phyloP scores from a whole-genome alignment of 2,888 invertebrate species.

The Ophion ventricosus region DNA sequence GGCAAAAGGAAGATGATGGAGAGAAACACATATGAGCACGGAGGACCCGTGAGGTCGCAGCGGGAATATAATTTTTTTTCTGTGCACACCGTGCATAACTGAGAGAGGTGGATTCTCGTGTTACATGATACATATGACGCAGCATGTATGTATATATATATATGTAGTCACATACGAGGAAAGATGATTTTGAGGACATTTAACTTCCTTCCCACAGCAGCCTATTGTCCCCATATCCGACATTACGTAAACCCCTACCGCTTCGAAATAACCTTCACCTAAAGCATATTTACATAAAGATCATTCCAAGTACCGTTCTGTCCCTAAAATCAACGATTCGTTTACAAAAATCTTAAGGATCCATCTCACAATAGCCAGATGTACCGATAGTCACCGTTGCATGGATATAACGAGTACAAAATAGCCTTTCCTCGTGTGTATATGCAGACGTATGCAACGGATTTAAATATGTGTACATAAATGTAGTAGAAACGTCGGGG shows the following conservation, averaged over 20 bases:
- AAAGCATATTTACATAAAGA: not conserved
- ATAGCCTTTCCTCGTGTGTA: constrained; percentile 2
- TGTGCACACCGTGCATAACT: constrained; percentile 29
- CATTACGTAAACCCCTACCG: not conserved
- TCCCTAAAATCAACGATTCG: not conserved
- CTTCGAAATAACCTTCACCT: not conserved
- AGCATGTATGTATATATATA: constrained; percentile 28
- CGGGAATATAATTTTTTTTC: constrained; percentile 60
- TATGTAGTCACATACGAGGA: not conserved
- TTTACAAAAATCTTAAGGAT: not conserved
- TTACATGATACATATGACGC: constrained; percentile 62
- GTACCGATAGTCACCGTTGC: too few relatives aligned
- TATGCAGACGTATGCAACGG: not conserved
- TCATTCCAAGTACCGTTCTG: too few relatives aligned
- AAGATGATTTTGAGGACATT: not conserved
- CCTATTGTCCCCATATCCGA: not conserved
- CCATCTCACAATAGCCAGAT: too few relatives aligned
- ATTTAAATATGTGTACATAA: constrained; percentile 7
- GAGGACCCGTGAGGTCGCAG: constrained; percentile 49
- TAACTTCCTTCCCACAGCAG: not conserved
- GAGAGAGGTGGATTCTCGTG: constrained; percentile 54
- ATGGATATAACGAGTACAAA: too few relatives aligned
- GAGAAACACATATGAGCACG: constrained; percentile 39
- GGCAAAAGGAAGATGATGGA: constrained; percentile 40
- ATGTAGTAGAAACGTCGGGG: constrained; percentile 13